These are phyloP conservation scores for Ommatoiulus sabulosus DNA, from an alignment of 2,888 invertebrate genomes.

Conservation along the genomic window DNA sequence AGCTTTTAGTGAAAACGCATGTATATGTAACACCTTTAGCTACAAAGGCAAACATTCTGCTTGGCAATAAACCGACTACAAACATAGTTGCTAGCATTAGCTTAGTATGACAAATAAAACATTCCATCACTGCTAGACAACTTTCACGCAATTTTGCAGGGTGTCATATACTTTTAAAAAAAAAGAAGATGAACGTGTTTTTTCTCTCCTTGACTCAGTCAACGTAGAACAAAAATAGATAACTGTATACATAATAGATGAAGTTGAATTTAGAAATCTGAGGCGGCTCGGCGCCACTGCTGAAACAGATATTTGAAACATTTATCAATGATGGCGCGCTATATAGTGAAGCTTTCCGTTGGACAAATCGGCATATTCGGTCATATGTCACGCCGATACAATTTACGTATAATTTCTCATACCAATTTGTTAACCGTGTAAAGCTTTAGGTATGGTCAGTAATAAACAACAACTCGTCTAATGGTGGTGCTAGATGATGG, in stretches of 20 bases:
- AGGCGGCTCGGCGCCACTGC: background rate
- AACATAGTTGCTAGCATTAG: background rate
- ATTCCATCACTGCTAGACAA: background rate
- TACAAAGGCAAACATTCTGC: conserved; percentile 4
- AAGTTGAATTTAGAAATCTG: background rate
- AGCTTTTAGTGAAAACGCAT: background rate
- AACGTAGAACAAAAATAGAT: background rate
- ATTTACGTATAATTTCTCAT: no score
- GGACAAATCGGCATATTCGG: no score
- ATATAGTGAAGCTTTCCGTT: no score
- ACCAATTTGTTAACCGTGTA: background rate
- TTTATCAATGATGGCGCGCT: no score
- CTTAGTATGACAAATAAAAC: background rate
- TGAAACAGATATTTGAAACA: background rate
- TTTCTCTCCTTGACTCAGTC: no score
- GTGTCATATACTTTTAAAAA: background rate
- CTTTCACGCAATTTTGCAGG: background rate
- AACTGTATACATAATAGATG: background rate
- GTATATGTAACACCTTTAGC: background rate
- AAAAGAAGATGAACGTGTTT: background rate
- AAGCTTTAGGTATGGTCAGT: background rate
- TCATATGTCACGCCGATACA: no score
- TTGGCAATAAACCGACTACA: background rate
- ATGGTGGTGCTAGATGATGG: no score
- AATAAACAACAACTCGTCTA: no score